phyloP scores from a whole-genome alignment of 2,113 vertebrate genomes.

The Pedetes capensis region DNA sequence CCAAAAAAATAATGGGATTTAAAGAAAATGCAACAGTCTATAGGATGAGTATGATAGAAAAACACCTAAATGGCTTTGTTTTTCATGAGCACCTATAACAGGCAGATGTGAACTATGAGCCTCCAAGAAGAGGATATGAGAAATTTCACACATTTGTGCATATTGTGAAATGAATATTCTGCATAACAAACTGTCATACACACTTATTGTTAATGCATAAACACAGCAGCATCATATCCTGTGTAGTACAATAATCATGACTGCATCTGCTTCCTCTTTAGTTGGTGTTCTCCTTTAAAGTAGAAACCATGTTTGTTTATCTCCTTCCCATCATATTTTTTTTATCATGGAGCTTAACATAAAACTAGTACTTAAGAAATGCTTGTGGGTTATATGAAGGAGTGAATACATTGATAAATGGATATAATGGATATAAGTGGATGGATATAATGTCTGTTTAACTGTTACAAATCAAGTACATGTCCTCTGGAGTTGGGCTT shows the following conservation, averaged over 20 bases:
- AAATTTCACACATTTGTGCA: neutral
- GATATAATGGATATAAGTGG: too few species aligned
- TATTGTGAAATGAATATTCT: neutral
- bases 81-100: neutral
- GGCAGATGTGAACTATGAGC: neutral
- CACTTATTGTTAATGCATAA: neutral
- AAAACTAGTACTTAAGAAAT: neutral
- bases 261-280: neutral
- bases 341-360: neutral
- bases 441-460: neutral
- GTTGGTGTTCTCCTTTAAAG: neutral
- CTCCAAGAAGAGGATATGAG: neutral
- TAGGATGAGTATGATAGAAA: neutral
- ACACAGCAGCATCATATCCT: neutral
- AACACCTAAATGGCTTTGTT: neutral
- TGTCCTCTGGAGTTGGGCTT: neutral
- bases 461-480: neutral
- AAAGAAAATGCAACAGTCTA: neutral
- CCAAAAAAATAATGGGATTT: neutral
- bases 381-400: neutral
- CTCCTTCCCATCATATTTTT: neutral
- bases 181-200: neutral
- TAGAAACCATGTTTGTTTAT: neutral
- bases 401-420: neutral
- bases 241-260: neutral